Conservation (phyloP, 2,888 invertebrate genomes). For the Nineta flava region DNA sequence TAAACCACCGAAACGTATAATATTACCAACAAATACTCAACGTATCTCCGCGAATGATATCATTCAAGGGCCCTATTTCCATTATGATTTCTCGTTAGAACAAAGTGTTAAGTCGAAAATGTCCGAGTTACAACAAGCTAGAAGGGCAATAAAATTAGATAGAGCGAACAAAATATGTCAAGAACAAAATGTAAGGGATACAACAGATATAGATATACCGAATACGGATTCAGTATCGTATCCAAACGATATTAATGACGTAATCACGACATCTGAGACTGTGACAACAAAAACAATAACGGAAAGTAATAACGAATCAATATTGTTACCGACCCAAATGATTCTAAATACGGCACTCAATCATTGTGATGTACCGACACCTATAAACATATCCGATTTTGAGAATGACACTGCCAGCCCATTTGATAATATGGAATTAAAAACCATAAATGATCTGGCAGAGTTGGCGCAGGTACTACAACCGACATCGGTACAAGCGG, state of each 20-base stretch:
- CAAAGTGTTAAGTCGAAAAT: constrained; percentile 54
- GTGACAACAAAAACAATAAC: constrained; percentile 5
- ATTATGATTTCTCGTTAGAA: constrained; percentile 61
- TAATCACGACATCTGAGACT: constrained; percentile 4
- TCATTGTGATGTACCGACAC: constrained; percentile 20
- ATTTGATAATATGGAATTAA: constrained; percentile 83
- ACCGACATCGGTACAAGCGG: constrained; percentile 11
- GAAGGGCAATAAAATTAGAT: constrained; percentile 43
- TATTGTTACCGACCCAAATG: constrained; percentile 29
- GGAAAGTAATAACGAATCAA: constrained; percentile 12
- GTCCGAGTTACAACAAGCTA: constrained; percentile 49
- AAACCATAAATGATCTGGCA: constrained; percentile 85
- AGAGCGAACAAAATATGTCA: constrained; percentile 28
- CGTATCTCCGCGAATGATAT: constrained; percentile 34
- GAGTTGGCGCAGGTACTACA: constrained; percentile 67
- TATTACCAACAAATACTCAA: constrained; percentile 38
- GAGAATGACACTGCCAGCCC: constrained; percentile 85
- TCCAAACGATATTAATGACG: not conserved
- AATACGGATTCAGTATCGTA: constrained; percentile 3
- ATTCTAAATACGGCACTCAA: constrained; percentile 22
- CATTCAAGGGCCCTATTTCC: constrained; percentile 35
- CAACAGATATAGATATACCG: constrained; percentile 3
- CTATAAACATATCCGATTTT: constrained; percentile 57
- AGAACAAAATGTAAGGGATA: constrained; percentile 11
- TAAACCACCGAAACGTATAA: constrained; percentile 59